Evolutionary conservation across 2,888 invertebrate genomes (phyloP).

Genomic region (Papilio demoleus): DNA sequence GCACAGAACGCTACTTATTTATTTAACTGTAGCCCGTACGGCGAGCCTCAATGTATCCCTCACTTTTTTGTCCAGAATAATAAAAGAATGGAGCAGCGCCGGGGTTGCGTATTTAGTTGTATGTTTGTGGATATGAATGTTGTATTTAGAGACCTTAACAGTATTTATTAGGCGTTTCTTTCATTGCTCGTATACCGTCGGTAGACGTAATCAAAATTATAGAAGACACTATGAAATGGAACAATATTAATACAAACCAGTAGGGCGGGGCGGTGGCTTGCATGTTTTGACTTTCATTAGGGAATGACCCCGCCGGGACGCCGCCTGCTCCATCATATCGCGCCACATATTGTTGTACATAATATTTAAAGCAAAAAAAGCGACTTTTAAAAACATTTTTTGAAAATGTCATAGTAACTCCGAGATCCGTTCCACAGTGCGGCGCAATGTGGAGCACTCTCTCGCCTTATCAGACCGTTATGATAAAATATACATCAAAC

Average conservation of each 20-base stretch:
- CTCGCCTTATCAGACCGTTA: too few species aligned
- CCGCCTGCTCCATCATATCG: constrained; percentile 44
- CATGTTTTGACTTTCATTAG: constrained; percentile 80
- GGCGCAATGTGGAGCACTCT: too few species aligned
- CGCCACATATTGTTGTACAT: constrained; percentile 29
- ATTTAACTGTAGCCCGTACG: constrained; percentile 68
- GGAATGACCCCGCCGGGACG: constrained; percentile 63
- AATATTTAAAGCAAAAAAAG: too few species aligned
- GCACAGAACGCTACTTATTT: constrained; percentile 71
- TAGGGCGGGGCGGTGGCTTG: constrained; percentile 61
- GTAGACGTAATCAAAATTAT: not conserved
- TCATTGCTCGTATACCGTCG: not conserved
- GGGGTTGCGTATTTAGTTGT: constrained; percentile 39
- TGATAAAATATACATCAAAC: too few species aligned
- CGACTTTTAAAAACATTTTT: too few species aligned
- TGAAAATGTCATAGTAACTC: too few species aligned
- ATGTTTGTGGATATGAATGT: not conserved
- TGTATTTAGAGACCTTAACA: not conserved
- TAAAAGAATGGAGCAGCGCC: constrained; percentile 40
- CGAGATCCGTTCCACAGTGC: too few species aligned
- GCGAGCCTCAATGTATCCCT: constrained; percentile 48
- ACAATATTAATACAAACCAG: constrained; percentile 48
- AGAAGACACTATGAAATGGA: too few species aligned
- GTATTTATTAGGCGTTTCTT: not conserved
- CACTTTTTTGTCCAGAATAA: constrained; percentile 53